Evolutionary conservation across 2,888 invertebrate species (phyloP).

Genomic region (Aphidoletes aphidimyza): DNA sequence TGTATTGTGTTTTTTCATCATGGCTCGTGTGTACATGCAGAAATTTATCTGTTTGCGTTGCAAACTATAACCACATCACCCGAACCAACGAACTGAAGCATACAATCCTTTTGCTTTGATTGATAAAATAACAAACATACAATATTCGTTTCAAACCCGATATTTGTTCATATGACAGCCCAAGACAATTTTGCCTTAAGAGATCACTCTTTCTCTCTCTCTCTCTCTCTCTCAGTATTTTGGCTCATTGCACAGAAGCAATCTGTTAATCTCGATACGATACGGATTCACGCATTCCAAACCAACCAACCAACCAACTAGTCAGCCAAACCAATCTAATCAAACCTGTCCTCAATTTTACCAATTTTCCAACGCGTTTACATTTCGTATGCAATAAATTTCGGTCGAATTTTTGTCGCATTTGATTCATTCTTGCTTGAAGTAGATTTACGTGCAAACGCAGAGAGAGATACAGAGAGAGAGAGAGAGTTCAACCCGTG

Average conservation of each 20-base stretch:
- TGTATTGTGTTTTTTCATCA: too few species aligned
- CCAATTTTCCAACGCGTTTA: background rate
- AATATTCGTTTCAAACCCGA: background rate
- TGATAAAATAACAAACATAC: conserved; percentile 32
- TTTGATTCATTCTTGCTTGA: conserved; percentile 23
- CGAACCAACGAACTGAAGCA: conserved; percentile 6
- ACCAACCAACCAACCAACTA: too few species aligned
- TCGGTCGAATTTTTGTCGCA: conserved; percentile 25
- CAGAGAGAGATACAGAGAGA: background rate
- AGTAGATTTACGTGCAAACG: conserved; percentile 12
- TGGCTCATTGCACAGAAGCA: background rate
- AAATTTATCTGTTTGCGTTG: conserved; percentile 20
- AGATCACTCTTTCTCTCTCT: background rate
- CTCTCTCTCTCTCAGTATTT: background rate
- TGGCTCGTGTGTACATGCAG: background rate
- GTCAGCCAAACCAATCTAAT: background rate
- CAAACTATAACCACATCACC: conserved; percentile 41
- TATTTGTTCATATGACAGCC: conserved; percentile 33
- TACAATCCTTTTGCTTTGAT: conserved; percentile 28
- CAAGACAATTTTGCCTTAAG: conserved; percentile 6
- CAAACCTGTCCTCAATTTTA: background rate
- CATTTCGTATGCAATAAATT: background rate
- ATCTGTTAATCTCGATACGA: too few species aligned
- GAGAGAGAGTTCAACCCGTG: too few species aligned
- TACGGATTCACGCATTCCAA: too few species aligned